Evolutionary conservation across 2,797 vertebrate genomes (phyloP), one percentile per base, ranked within the genome.

Genomic region (Manis javanica): DNA sequence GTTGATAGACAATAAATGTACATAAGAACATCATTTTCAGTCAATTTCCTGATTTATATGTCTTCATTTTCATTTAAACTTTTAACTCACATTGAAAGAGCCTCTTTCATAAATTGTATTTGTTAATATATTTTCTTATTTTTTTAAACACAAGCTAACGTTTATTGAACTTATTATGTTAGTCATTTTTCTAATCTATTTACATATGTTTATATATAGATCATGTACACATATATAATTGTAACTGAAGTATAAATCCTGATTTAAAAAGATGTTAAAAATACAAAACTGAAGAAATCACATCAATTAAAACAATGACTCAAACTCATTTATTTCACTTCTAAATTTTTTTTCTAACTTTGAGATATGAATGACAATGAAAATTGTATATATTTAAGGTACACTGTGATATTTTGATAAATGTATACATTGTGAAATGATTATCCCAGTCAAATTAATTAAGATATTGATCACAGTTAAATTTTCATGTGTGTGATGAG

Each of bases 41-140:
- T 90, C 18, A 77, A 75, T 68, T 91, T 31, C 39, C n/a, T 69
- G 37, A 74, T 84, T 90, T 72, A 63, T n/a, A 68, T 79, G 31
- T 75, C n/a, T 91, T 74, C 13, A 55, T 81, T 87, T 84, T 61
- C 39, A 57, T 95, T 88, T 88, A 74, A 91, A 93, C 49, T 83
- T 78, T 34, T 51, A 77, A 72, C 85, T 96, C 13, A 61, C 19
- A 34, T 31, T 69, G 29, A 81, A 74, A 84, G 11, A 92, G 8
- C 4, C 7, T 31, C 18, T 77, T 82, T 91, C 5, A n/a, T 49
- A 78, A 42, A 90, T 90, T 91, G 15, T 34, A n/a, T 82, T 72
- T 92, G 9, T n/a, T 77, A 92, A 75, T 23, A 87, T 83, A 1
- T 63, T 92, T 63, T 34, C 59, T 34, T 16, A 68, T 83, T 77